These are phyloP conservation scores for Unio delphinus DNA, from an alignment of 2,888 invertebrate genomes.

Conservation along the genomic window DNA sequence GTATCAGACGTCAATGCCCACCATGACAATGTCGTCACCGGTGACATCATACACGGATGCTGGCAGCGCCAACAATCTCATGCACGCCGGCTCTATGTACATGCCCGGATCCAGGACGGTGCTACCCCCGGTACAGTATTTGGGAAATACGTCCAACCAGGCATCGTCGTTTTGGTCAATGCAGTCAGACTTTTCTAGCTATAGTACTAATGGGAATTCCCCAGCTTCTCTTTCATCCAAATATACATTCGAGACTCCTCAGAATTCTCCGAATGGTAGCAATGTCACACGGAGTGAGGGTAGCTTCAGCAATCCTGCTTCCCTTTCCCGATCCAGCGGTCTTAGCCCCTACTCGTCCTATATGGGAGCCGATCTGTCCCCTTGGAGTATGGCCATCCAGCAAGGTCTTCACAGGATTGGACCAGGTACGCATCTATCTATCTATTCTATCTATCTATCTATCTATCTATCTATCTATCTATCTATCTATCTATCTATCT, in stretches of 20 bases:
- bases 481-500: too few species aligned
- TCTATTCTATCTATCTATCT: neutral
- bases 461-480: too few species aligned
- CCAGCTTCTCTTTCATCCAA: conserved; percentile 25
- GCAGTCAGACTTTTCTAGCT: conserved; percentile 30
- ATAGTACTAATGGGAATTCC: conserved; percentile 14
- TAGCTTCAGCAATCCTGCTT: conserved; percentile 14
- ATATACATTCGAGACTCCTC: conserved; percentile 26
- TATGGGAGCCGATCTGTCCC: conserved; percentile 34
- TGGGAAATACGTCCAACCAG: conserved; percentile 28
- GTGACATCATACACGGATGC: conserved; percentile 28
- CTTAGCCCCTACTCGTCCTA: conserved; percentile 33
- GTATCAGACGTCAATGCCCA: conserved; percentile 25
- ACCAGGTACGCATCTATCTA: conserved; percentile 20
- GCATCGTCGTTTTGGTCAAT: conserved; percentile 35
- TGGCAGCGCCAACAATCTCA: conserved; percentile 23
- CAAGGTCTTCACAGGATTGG: conserved; percentile 36
- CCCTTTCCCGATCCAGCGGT: conserved; percentile 20
- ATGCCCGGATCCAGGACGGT: conserved; percentile 34
- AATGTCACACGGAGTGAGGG: conserved; percentile 21
- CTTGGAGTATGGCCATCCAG: conserved; percentile 41
- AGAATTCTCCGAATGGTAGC: conserved; percentile 18
- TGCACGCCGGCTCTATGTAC: conserved; percentile 34
- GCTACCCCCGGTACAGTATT: conserved; percentile 35
- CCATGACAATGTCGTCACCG: conserved; percentile 23